A percentile compares a stretch with the other conserved stretches of the same genome.
phyloP scores from a whole-genome alignment of 2,113 vertebrate genomes.

The Orycteropus afer region DNA sequence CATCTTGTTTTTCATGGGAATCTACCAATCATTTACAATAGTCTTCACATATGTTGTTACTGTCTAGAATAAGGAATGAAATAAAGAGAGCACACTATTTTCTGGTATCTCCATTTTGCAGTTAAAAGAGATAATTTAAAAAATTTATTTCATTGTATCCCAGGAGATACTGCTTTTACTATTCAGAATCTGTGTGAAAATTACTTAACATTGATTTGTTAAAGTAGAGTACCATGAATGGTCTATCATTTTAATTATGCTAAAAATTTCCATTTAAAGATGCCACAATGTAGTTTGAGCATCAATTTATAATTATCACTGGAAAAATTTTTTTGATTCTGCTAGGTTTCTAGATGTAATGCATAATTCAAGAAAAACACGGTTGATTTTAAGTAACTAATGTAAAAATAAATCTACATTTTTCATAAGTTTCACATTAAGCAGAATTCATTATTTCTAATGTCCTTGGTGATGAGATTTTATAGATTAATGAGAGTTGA shows the following conservation, averaged over 20 bases:
- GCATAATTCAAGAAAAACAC: slow-evolving; percentile 21
- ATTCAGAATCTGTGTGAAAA: background rate
- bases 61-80: background rate
- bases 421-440: slow-evolving; percentile 2
- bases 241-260: slow-evolving; percentile 27
- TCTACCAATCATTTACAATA: background rate
- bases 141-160: background rate
- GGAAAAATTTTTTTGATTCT: background rate
- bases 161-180: background rate
- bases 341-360: background rate
- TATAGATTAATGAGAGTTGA: background rate
- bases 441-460: slow-evolving; percentile 20
- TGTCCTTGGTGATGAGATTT: background rate
- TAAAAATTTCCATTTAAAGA: slow-evolving; percentile 30
- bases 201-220: background rate
- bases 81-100: background rate
- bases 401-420: slow-evolving; percentile 30
- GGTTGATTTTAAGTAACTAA: slow-evolving; percentile 21
- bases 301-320: slow-evolving; percentile 35
- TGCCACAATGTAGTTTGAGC: background rate
- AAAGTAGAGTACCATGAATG: background rate
- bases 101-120: slow-evolving; percentile 14
- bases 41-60: background rate
- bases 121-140: background rate
- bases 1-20: background rate